phyloP scores from a whole-genome alignment of 2,888 invertebrate species.

The Cyclophora albipunctata region DNA sequence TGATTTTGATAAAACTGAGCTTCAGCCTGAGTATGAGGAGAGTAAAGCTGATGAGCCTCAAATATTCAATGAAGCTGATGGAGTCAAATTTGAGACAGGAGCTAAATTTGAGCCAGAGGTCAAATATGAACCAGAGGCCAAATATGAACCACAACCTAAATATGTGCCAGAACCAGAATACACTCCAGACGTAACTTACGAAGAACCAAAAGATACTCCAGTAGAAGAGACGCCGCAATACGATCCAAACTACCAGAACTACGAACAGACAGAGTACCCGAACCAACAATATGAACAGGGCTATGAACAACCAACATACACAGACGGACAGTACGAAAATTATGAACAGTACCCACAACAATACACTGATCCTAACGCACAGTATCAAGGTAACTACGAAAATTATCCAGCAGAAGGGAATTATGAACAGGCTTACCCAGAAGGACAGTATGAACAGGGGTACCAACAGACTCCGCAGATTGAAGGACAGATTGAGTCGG shows the following conservation, averaged over 20 bases:
- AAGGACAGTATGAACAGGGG: slow-evolving; percentile 41
- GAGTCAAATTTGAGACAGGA: neutral
- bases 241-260: slow-evolving; percentile 23
- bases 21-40: no score
- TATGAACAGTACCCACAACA: slow-evolving; percentile 48
- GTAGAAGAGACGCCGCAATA: slow-evolving; percentile 26
- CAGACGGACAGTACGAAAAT: slow-evolving; percentile 47
- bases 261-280: slow-evolving; percentile 19
- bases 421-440: slow-evolving; percentile 32
- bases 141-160: neutral
- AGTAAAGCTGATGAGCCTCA: no score
- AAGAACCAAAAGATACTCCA: slow-evolving; percentile 24
- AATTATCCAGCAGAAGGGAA: slow-evolving; percentile 43
- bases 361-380: slow-evolving; percentile 30
- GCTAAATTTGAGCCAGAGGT: neutral
- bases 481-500: neutral
- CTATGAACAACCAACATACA: slow-evolving; percentile 25
- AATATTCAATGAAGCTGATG: neutral
- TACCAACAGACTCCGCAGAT: slow-evolving; percentile 18
- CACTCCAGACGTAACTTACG: neutral
- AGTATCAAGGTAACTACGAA: slow-evolving; percentile 42
- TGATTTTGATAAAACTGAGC: no score
- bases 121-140: neutral
- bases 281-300: slow-evolving; percentile 13
- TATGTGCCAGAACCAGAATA: neutral